Base-by-base conservation (phyloP, 2,113 vertebrate genomes). In the Psammodynastes pulverulentus region DNA sequence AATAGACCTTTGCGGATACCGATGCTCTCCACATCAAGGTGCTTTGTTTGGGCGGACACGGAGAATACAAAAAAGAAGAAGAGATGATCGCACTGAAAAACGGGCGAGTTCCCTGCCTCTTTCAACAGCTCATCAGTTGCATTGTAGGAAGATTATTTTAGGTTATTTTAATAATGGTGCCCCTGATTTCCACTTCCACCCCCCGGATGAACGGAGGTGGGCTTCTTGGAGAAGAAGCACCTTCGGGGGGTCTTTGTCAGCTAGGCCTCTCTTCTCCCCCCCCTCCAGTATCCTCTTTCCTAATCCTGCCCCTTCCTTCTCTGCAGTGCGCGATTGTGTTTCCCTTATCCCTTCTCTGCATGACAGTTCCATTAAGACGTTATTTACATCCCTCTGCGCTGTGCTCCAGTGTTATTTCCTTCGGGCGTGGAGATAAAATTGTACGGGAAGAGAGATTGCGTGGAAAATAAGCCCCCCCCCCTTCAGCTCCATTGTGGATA, bases 361-460 rank as follows among this genome's bases (percentile, higher is more conserved):
- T 23, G 48, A 49, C 92, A 86, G 48, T 87, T 91, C 85, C 88
- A 45, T 92, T 89, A 87, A 52, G 92, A 84, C 92, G 93, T 91
- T 93, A 84, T 95, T 95, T 95, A 93, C 95, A 92, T 88, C 93
- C 95, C 51, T 52, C 72, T 6, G 93, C 91, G 51, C 48, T 95
- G 92, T 88, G 53, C 91, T 94, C 93, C 43, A 53, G 93, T 84
- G 94, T 94, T 94, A 93, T 93, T 92, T 95, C 9, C 91, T 79
- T 92, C 51, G 0, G 0, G 52, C 17, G 13, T 53, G 91, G 95
- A 87, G 93, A 96, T 92, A 94, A 93, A 89, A 86, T 92, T 91
- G 92, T 89, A 91, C 91, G 86, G 95, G 94, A 94, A 95, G 93
- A 95, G 93, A 79, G 93, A 87, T 95, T 89, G 92, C 93, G 84